Evolutionary conservation across 2,113 vertebrate species (phyloP), one percentile per base, ranked within the genome.

Genomic region (Lipophrys pholis): DNA sequence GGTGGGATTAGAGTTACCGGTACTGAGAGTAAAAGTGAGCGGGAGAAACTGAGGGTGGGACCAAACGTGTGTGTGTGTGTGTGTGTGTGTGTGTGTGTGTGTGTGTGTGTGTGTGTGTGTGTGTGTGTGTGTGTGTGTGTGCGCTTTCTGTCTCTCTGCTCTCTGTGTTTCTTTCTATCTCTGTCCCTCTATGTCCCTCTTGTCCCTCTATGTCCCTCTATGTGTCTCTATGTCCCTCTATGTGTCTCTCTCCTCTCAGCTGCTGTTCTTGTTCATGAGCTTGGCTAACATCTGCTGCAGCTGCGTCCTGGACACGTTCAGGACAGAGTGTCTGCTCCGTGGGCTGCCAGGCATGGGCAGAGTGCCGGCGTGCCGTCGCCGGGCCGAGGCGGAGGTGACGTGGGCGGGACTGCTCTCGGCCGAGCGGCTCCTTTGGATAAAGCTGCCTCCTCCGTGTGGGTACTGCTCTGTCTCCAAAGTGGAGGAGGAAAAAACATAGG

Each of bases 401-500:
- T 97, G 97, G 83, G 98, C 96, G 1, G 97, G 97, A 89, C 97
- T 99, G 94, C 97, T 99, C 94, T 99, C 97, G 11, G 97, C 97
- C 0, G 97, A 99, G 91, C 97, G 96, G 94, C 97, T 99, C 92
- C 97, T 95, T 94, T 99, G 97, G 94, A 99, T 97, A 94, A 98
- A 97, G 93, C 96, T 95, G 21, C 87, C 69, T 85, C 92, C 82
- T 54, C 83, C 84, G 71, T 97, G 97, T 60, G 97, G 97, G 83
- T 99, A 98, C 85, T 97, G 96, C 93, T 99, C 97, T 39, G 97
- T 98, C 94, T 99, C 97, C 94, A 99, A 92, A 63, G 97, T 97
- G 91, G 97, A 97, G 90, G 97, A 99, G 90, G 97, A 99, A 95
- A 99, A 99, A 92, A 99, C 96, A 91, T 98, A 99, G 93, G 97